phyloP scores from a whole-genome alignment of 1,140 invertebrate species.

The Euwallacea similis region DNA sequence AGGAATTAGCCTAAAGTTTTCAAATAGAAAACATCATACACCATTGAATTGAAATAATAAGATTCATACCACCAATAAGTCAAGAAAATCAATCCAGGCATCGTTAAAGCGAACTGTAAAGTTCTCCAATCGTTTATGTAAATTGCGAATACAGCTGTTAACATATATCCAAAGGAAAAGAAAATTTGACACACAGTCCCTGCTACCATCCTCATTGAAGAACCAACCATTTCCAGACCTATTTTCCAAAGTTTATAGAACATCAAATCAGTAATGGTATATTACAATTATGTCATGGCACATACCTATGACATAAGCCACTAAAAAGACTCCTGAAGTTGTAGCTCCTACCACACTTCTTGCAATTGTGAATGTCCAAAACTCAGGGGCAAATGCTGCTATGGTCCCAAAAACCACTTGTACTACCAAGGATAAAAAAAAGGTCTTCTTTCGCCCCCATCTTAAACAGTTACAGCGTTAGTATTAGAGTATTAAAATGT shows the following conservation, averaged over 20 bases:
- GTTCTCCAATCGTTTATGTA: constrained; percentile 73
- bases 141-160: constrained; percentile 72
- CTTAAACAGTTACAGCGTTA: constrained; percentile 50
- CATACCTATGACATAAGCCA: constrained; percentile 76
- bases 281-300: not conserved
- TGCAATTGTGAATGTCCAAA: constrained; percentile 68
- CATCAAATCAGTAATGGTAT: too few relatives aligned
- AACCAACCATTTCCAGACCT: constrained; percentile 84
- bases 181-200: constrained; percentile 77
- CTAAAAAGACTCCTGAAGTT: constrained; percentile 75
- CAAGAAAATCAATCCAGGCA: constrained; percentile 70
- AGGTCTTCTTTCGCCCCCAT: constrained; percentile 71
- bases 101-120: constrained; percentile 72
- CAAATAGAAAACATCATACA: not conserved
- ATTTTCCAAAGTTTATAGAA: constrained; percentile 42
- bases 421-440: constrained; percentile 71
- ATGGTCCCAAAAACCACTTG: constrained; percentile 68
- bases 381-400: constrained; percentile 68
- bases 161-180: constrained; percentile 75
- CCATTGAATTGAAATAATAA: not conserved
- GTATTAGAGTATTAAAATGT: not conserved
- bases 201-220: constrained; percentile 70
- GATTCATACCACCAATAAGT: constrained; percentile 74
- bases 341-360: constrained; percentile 73
- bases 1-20: constrained; percentile 68